Conservation (phyloP, 1,140 invertebrate species). For the Megalonaias nervosa region DNA sequence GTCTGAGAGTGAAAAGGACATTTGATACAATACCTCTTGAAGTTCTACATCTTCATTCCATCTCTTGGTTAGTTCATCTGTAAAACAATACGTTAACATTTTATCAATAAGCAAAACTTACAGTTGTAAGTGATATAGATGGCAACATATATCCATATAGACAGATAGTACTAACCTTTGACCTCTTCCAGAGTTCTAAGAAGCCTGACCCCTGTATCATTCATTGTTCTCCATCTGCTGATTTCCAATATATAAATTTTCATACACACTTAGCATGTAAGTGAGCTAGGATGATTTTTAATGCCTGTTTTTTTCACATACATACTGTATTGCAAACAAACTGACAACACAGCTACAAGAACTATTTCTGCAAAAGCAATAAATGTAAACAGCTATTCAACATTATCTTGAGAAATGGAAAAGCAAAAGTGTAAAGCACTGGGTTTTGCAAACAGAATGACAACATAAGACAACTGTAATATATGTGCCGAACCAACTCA, state of each 20-base stretch:
- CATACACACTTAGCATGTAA: constrained; percentile 52
- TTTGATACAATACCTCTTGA: constrained; percentile 46
- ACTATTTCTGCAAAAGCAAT: no score
- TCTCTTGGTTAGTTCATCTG: constrained; percentile 47
- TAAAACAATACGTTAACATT: constrained; percentile 22
- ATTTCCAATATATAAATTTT: constrained; percentile 48
- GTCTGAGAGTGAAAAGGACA: no score
- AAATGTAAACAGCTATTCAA: no score
- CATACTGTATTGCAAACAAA: no score
- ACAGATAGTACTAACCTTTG: constrained; percentile 31
- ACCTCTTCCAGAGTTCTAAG: constrained; percentile 36
- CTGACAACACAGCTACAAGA: no score
- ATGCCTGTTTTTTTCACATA: background rate
- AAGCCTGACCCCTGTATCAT: constrained; percentile 39
- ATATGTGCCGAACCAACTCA: no score
- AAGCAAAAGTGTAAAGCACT: no score
- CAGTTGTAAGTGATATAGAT: background rate
- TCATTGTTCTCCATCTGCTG: constrained; percentile 57
- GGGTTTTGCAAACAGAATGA: no score
- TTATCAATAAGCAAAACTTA: no score
- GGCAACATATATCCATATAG: background rate
- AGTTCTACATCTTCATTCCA: constrained; percentile 55
- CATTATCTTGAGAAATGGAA: no score
- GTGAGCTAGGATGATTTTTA: constrained; percentile 12
- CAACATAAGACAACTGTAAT: no score